phyloP scores from a whole-genome alignment of 2,113 vertebrate species.

The Trachemys scripta region DNA sequence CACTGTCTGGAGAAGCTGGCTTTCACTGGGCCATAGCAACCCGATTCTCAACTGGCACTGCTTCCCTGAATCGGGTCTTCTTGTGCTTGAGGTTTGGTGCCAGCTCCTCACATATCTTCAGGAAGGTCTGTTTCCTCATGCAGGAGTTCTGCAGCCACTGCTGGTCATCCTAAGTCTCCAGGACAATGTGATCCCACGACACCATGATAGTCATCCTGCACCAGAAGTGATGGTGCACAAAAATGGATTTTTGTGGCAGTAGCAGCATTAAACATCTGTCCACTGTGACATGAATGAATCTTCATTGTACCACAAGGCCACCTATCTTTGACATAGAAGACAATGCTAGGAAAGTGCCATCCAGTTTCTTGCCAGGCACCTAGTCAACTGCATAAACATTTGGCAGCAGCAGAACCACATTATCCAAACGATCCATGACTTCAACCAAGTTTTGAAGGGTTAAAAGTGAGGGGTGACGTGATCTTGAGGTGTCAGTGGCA shows the following conservation, averaged over 20 bases:
- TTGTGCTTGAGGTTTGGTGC: no score
- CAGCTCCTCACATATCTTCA: no score
- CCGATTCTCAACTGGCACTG: no score
- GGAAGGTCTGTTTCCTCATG: no score
- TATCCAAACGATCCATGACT: neutral
- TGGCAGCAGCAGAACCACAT: neutral
- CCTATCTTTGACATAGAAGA: neutral
- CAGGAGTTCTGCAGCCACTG: neutral
- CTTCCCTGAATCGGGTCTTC: no score
- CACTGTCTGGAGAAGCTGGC: no score
- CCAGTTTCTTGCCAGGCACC: neutral
- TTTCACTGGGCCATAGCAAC: no score
- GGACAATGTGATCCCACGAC: neutral
- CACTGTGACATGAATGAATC: neutral
- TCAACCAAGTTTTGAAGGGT: neutral
- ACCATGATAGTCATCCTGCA: neutral
- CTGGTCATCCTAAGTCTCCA: neutral
- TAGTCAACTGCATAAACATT: neutral
- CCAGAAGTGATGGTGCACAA: neutral
- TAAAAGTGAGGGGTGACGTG: neutral
- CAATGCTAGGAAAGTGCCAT: neutral
- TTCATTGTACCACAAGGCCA: neutral
- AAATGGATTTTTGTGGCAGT: no score
- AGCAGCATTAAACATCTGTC: no score
- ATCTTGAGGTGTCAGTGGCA: neutral